phyloP scores from a whole-genome alignment of 2,797 vertebrate species.

The Sebastes vulpes region DNA sequence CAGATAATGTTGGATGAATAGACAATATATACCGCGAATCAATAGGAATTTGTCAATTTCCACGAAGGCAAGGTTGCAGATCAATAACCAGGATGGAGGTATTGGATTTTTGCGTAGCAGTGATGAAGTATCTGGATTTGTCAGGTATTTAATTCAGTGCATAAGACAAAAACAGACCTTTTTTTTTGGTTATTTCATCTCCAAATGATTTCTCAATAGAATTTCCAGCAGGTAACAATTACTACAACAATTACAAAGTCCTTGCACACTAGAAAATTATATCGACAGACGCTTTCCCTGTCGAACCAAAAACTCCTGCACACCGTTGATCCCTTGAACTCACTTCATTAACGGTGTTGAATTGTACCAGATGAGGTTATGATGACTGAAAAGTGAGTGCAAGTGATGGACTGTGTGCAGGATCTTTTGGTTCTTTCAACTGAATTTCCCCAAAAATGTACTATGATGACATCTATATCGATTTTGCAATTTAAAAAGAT shows the following conservation, averaged over 20 bases:
- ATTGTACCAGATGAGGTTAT: background rate
- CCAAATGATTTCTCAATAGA: background rate
- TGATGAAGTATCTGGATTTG: conserved; percentile 10
- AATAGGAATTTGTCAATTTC: conserved; percentile 26
- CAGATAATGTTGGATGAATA: conserved; percentile 5
- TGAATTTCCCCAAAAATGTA: background rate
- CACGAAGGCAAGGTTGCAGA: conserved; percentile 13
- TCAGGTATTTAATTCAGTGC: conserved; percentile 6
- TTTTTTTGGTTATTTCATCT: background rate
- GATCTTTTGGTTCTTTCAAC: background rate
- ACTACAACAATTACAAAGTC: background rate
- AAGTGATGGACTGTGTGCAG: too few species aligned
- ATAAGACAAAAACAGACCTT: conserved; percentile 4
- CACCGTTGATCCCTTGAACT: background rate
- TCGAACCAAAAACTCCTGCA: background rate
- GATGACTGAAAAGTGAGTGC: background rate
- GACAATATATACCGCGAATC: conserved; percentile 6
- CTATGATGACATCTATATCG: background rate
- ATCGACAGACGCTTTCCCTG: background rate
- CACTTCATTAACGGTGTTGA: background rate
- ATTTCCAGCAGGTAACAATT: background rate
- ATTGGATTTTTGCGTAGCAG: conserved; percentile 28
- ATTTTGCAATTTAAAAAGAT: background rate
- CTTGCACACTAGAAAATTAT: background rate
- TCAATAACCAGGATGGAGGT: conserved; percentile 16